Evolutionary conservation across 2,888 invertebrate species (phyloP).

Genomic region (Coelinius sp.): DNA sequence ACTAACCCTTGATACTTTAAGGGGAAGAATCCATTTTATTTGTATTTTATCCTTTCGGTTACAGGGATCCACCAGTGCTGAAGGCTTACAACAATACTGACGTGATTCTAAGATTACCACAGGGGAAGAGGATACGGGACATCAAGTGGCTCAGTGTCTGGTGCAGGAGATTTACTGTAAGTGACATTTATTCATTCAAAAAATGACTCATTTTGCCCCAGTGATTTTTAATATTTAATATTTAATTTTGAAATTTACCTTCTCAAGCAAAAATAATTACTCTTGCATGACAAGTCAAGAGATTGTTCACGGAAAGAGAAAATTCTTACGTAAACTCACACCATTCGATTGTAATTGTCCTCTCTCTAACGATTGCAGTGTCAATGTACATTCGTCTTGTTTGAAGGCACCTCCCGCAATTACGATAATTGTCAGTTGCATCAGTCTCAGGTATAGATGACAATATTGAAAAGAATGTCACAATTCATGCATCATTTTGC

Average conservation of each 20-base stretch:
- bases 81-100: constrained; percentile 83
- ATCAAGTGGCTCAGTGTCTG: constrained; percentile 94
- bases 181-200: constrained; percentile 59
- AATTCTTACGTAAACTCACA: neutral
- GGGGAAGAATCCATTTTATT: constrained; percentile 32
- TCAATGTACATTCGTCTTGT: neutral
- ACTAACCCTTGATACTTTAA: constrained; percentile 23
- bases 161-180: constrained; percentile 92
- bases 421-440: neutral
- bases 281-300: neutral
- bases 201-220: too few species aligned
- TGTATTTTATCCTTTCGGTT: constrained; percentile 58
- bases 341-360: neutral
- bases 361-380: neutral
- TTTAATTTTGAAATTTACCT: neutral
- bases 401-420: neutral
- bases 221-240: too few species aligned
- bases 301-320: neutral
- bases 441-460: neutral
- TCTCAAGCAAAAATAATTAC: neutral
- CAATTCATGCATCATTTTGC: neutral
- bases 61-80: constrained; percentile 86
- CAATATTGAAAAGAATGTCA: neutral
- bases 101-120: constrained; percentile 86
- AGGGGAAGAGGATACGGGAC: constrained; percentile 87